Evolutionary conservation across 2,888 invertebrate genomes (phyloP), one percentile per base, ranked within the genome.

Genomic region (Platycnemis pennipes): DNA sequence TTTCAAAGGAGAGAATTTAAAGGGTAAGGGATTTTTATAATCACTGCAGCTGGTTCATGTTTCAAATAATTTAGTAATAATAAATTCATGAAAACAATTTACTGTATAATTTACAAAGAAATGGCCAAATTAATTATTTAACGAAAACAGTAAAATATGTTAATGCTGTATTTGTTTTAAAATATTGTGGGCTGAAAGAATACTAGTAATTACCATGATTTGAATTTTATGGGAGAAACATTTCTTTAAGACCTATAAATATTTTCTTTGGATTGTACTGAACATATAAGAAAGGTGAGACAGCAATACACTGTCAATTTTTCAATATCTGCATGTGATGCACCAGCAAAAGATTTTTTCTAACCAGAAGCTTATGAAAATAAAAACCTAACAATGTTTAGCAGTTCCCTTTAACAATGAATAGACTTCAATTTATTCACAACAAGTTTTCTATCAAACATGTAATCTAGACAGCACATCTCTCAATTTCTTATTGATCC

Each of bases 361-460:
- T 69, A 91, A 63, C 91, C 63, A 56, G 44, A 91, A 91, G 91
- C 91, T 63, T 44, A 91, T 44, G 44, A 63, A 89, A 91, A 91
- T 91, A 91, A 91, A 91, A 91, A 91, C 91, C 91, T 91, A 91
- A 63, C 63, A 91, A 91, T 63, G 91, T 91, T 37, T 63, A 91
- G 56, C 91, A 91, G 91, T 91, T 63, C 91, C 89, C 91, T 91
- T 91, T 91, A 91, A 91, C 91, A 91, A 91, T 91, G 91, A 53
- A 91, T 91, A 91, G 91, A 91, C 91, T 91, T 91, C 91, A 91
- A 91, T 91, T 91, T 91, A 91, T 91, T 91, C 91, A 91, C 91
- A 91, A 91, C 91, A 91, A 91, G 91, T 69, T 91, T 91, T 91
- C 91, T 91, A 91, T 91, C 91, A 56, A 91, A 91, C 91, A 91